These are phyloP conservation scores for Siniperca chuatsi DNA, from an alignment of 2,113 vertebrate species.

Conservation along the genomic window DNA sequence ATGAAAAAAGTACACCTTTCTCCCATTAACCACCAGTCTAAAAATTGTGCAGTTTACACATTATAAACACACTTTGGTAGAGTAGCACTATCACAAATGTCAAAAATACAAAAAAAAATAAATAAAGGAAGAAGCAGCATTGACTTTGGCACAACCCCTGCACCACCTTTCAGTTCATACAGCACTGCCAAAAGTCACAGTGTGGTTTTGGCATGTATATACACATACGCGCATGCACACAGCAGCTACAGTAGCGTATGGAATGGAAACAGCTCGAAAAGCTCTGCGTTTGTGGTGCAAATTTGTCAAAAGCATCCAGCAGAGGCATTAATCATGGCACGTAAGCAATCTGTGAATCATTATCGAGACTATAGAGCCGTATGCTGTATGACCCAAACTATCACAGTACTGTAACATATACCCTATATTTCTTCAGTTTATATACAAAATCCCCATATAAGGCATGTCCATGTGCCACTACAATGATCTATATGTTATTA, in stretches of 20 bases:
- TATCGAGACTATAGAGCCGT: conserved; percentile 36
- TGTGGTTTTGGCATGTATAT: conserved; percentile 45
- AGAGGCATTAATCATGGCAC: conserved; percentile 65
- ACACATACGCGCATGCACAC: conserved; percentile 20
- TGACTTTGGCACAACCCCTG: conserved; percentile 16
- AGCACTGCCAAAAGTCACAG: conserved; percentile 38
- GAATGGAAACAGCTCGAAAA: conserved; percentile 39
- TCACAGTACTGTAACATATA: conserved; percentile 17
- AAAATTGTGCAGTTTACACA: background rate
- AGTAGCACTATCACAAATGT: background rate
- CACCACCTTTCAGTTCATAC: conserved; percentile 23
- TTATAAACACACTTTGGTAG: background rate
- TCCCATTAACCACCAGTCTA: background rate
- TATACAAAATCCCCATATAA: background rate
- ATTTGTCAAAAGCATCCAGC: conserved; percentile 51
- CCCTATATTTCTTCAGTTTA: conserved; percentile 22
- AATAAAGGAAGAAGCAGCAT: background rate
- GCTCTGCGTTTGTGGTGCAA: conserved; percentile 42
- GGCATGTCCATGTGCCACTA: conserved; percentile 16
- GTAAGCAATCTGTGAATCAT: conserved; percentile 66
- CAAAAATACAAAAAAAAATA: background rate
- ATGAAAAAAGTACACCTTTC: background rate
- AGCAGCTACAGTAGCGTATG: conserved; percentile 8
- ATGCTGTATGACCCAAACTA: conserved; percentile 52
- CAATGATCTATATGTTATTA: conserved; percentile 17